phyloP scores from a whole-genome alignment of 2,113 vertebrate species.

The Centropristis striata region DNA sequence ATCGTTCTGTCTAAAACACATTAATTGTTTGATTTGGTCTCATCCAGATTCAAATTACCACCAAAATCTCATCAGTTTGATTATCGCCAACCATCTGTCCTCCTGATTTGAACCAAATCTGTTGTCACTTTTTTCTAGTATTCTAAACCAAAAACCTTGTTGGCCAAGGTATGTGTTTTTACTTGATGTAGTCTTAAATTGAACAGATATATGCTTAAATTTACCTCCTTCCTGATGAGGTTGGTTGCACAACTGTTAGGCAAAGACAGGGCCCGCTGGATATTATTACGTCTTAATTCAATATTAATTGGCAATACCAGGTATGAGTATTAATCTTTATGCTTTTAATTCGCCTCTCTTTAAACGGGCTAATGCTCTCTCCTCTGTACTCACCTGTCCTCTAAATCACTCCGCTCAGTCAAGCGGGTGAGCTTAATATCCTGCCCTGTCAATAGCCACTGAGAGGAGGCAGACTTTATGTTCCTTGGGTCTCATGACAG shows the following conservation, averaged over 20 bases:
- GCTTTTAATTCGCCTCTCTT: conserved; percentile 45
- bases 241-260: background rate
- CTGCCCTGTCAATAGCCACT: conserved; percentile 61
- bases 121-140: background rate
- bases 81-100: background rate
- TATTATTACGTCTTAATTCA: conserved; percentile 25
- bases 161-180: background rate
- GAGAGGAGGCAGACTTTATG: conserved; percentile 59
- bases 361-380: conserved; percentile 22
- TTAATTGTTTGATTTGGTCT: background rate
- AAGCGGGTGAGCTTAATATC: conserved; percentile 57
- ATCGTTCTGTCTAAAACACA: background rate
- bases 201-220: background rate
- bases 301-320: conserved; percentile 30
- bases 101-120: background rate
- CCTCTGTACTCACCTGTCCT: conserved; percentile 50
- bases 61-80: background rate
- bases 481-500: conserved; percentile 66
- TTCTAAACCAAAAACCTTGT: background rate
- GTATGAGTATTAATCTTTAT: conserved; percentile 43
- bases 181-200: background rate
- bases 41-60: background rate
- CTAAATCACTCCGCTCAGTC: conserved; percentile 59
- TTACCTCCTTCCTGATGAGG: background rate
- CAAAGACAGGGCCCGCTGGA: conserved; percentile 10